Conservation (phyloP, 1,140 invertebrate genomes). For the Rhynchophorus ferrugineus region DNA sequence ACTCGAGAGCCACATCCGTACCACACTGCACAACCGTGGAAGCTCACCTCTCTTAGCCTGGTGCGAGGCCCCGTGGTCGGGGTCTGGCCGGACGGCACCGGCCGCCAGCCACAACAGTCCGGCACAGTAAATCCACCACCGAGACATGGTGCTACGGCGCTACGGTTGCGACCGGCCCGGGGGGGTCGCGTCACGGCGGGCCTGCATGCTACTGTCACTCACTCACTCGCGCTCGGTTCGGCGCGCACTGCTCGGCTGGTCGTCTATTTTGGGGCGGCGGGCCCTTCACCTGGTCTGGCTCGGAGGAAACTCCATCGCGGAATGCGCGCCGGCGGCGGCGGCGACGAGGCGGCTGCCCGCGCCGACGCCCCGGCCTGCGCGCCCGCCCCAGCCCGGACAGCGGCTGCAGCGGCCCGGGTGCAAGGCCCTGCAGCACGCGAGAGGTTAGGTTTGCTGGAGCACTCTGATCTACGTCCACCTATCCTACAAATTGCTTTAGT, state of each 20-base stretch:
- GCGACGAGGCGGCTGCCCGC: constrained; percentile 10
- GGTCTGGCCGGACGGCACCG: constrained; percentile 7
- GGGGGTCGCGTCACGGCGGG: constrained; percentile 14
- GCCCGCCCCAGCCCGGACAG: constrained; percentile 13
- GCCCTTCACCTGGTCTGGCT: constrained; percentile 22
- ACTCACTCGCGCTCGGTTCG: constrained; percentile 15
- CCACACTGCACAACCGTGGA: background rate
- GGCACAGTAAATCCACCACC: constrained; percentile 20
- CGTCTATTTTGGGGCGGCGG: constrained; percentile 11
- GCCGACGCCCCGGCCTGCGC: constrained; percentile 23
- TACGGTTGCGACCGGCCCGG: constrained; percentile 14
- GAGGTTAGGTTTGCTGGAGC: constrained; percentile 10
- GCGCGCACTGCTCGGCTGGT: constrained; percentile 9
- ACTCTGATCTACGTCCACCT: too few relatives aligned
- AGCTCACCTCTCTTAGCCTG: constrained; percentile 17
- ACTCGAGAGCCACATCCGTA: background rate
- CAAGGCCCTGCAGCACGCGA: constrained; percentile 5
- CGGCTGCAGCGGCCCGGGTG: constrained; percentile 14
- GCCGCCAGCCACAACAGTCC: constrained; percentile 20
- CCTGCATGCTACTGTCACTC: constrained; percentile 9
- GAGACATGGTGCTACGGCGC: constrained; percentile 11
- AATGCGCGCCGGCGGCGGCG: constrained; percentile 15
- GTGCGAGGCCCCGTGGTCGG: constrained; percentile 9
- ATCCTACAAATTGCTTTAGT: too few relatives aligned
- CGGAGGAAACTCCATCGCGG: constrained; percentile 21